These are phyloP conservation scores for Lepus europaeus DNA, from an alignment of 2,113 vertebrate genomes.

Conservation along the genomic window DNA sequence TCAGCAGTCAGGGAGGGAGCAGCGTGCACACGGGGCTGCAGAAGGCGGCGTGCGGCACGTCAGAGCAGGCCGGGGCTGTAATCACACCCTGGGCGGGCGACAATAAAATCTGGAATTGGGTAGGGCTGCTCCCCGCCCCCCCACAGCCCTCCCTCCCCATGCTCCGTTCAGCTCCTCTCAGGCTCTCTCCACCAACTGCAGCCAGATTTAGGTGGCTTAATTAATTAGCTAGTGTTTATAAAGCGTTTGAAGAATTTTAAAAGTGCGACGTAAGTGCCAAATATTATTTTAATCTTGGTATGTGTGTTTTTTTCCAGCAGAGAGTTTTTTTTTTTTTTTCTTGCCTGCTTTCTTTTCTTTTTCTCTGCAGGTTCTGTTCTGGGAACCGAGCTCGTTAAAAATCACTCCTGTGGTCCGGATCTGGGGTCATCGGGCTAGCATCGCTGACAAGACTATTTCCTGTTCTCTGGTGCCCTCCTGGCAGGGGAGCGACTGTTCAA, in stretches of 20 bases:
- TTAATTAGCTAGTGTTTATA: conserved; percentile 85
- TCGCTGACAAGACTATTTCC: neutral
- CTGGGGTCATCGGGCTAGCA: conserved; percentile 16
- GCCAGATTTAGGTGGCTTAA: conserved; percentile 81
- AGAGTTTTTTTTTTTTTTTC: neutral
- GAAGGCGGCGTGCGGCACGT: neutral
- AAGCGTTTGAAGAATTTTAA: conserved; percentile 83
- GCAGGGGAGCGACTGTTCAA: neutral
- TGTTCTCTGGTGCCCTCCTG: neutral
- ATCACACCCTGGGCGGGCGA: conserved; percentile 70
- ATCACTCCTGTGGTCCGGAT: neutral
- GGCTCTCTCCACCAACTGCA: conserved; percentile 76
- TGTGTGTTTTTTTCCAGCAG: conserved; percentile 71
- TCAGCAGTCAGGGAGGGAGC: conserved; percentile 16
- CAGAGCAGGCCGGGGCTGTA: conserved; percentile 58
- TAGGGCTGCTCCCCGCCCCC: neutral
- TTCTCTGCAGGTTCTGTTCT: conserved; percentile 73
- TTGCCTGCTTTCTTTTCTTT: conserved; percentile 62
- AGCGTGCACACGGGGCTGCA: neutral
- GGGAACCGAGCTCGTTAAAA: conserved; percentile 72
- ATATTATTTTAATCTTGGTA: conserved; percentile 84
- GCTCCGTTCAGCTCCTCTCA: conserved; percentile 67
- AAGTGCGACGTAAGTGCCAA: conserved; percentile 83
- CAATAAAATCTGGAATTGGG: conserved; percentile 66
- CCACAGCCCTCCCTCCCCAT: neutral